Evolutionary conservation across 2,797 vertebrate genomes (phyloP).

Genomic region (Coccyzus lansbergi): DNA sequence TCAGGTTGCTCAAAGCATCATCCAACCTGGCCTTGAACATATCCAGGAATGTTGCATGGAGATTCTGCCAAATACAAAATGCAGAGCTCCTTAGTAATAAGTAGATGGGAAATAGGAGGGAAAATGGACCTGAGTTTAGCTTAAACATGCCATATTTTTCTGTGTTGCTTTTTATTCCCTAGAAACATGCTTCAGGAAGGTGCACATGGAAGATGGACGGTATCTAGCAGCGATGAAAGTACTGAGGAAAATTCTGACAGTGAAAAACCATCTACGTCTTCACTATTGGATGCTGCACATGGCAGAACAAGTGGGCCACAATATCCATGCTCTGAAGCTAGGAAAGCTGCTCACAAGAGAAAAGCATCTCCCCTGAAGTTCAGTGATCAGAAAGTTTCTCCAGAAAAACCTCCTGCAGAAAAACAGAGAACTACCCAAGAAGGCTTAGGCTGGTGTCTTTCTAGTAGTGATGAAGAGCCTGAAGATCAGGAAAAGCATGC

Average conservation of each 20-base stretch:
- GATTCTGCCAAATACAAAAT: accelerated
- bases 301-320: neutral
- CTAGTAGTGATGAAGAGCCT: conserved; percentile 87
- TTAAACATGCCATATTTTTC: accelerated
- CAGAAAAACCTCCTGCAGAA: conserved; percentile 16
- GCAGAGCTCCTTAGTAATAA: neutral
- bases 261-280: conserved; percentile 63
- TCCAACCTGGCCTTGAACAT: no score
- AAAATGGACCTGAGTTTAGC: neutral
- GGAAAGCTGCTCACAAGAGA: conserved; percentile 74
- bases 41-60: no score
- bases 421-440: conserved; percentile 73
- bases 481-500: conserved; percentile 15
- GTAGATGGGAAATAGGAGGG: accelerated
- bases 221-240: conserved; percentile 94
- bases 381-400: neutral
- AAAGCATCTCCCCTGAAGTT: conserved; percentile 69
- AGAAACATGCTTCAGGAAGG: conserved; percentile 87
- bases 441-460: conserved; percentile 89
- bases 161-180: neutral
- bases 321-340: conserved; percentile 75
- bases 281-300: accelerated
- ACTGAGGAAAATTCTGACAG: conserved; percentile 72
- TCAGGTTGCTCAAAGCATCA: no score
- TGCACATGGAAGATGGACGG: conserved; percentile 89